phyloP scores from a whole-genome alignment of 1,140 invertebrate genomes.

The Sipha flava region DNA sequence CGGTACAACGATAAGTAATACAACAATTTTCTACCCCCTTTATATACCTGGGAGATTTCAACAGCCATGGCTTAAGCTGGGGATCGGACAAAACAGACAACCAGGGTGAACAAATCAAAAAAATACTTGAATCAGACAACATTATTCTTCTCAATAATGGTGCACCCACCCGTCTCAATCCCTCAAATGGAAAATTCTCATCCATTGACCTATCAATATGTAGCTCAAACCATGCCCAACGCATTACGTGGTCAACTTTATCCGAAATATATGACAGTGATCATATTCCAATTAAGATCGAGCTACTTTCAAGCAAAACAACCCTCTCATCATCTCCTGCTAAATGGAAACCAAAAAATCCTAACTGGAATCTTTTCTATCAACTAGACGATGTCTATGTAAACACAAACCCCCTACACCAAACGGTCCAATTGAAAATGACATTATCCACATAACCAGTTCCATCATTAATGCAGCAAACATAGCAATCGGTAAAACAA shows the following conservation, averaged over 20 bases:
- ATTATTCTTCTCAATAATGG: background rate
- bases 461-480: background rate
- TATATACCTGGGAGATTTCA: background rate
- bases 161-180: background rate
- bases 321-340: accelerated
- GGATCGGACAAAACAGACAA: background rate
- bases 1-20: too few relatives aligned
- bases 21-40: background rate
- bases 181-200: background rate
- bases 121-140: background rate
- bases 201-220: background rate
- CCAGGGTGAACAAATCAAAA: background rate
- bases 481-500: background rate
- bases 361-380: background rate
- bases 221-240: background rate
- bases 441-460: background rate
- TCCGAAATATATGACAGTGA: background rate
- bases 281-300: background rate
- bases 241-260: background rate
- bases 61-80: background rate
- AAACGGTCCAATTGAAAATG: background rate
- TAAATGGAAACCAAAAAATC: background rate
- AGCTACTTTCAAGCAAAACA: background rate
- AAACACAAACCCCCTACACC: background rate
- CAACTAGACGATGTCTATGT: background rate